Evolutionary conservation across 2,888 invertebrate species (phyloP).

Genomic region (Unio delphinus): DNA sequence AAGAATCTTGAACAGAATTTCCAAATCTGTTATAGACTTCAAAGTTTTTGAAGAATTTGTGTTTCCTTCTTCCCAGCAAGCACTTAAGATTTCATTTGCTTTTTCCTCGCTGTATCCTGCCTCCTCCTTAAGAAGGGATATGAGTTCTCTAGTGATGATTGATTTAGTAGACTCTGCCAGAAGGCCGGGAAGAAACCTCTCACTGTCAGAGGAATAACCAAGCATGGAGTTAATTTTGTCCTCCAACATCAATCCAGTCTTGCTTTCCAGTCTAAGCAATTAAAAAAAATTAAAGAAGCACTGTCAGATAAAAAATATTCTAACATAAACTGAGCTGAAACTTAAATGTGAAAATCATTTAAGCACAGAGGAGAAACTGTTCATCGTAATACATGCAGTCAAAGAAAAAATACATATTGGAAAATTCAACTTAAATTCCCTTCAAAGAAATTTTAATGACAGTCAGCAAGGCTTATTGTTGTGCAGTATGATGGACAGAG

Average conservation of each 20-base stretch:
- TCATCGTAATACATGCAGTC: no score
- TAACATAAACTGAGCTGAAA: not conserved
- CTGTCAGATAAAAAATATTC: not conserved
- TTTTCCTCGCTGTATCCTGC: constrained; percentile 50
- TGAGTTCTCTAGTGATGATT: constrained; percentile 48
- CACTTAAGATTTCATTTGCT: constrained; percentile 54
- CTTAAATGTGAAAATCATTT: not conserved
- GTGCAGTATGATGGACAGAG: no score
- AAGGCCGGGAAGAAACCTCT: constrained; percentile 68
- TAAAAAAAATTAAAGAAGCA: not conserved
- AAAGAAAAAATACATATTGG: no score
- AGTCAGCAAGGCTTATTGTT: no score
- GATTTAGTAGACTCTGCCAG: constrained; percentile 70
- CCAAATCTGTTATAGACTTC: constrained; percentile 68
- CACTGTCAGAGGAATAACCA: constrained; percentile 66
- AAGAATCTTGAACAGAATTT: constrained; percentile 68
- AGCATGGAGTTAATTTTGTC: constrained; percentile 68
- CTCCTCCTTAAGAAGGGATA: constrained; percentile 48
- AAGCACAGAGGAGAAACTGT: no score
- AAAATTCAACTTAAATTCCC: no score
- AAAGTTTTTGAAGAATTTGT: constrained; percentile 56
- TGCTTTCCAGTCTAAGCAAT: constrained; percentile 60
- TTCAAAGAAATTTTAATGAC: no score
- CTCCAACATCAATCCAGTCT: constrained; percentile 65
- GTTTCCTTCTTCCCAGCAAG: constrained; percentile 64